These are phyloP conservation scores for Neolamprologus longior DNA, from an alignment of 2,113 vertebrate genomes.

Conservation along the genomic window DNA sequence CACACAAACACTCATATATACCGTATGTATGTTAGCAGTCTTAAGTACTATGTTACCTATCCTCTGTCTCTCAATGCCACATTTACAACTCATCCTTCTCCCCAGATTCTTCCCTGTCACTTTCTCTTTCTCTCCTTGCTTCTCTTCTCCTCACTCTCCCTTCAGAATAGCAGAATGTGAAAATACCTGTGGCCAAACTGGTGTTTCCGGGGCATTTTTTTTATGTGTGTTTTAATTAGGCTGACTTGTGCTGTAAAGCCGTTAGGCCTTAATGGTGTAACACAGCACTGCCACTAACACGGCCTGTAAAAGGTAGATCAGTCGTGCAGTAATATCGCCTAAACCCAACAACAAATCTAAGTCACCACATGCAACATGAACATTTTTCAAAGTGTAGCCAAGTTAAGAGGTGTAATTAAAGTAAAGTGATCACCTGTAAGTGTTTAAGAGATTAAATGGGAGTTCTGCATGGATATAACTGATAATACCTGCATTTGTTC, in stretches of 20 bases:
- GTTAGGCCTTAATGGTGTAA: neutral
- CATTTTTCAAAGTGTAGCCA: neutral
- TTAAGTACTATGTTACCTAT: neutral
- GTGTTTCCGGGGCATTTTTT: conserved; percentile 30
- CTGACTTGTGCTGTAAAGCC: conserved; percentile 1
- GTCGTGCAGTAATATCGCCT: neutral
- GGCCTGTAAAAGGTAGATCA: neutral
- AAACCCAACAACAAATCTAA: neutral
- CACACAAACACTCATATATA: neutral
- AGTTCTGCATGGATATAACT: neutral
- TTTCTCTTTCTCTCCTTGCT: neutral
- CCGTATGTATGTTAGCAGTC: neutral
- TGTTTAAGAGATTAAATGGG: neutral
- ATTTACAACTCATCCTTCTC: neutral
- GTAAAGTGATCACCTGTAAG: neutral
- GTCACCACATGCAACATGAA: neutral
- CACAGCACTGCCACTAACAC: neutral
- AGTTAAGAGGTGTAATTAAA: neutral
- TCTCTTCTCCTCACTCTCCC: neutral
- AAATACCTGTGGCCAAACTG: conserved; percentile 51
- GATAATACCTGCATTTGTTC: neutral
- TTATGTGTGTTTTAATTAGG: conserved; percentile 34
- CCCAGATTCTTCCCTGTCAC: neutral
- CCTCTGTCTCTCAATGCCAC: neutral
- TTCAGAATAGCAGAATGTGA: neutral